phyloP scores from a whole-genome alignment of 2,888 invertebrate genomes.

The Sinhomidia bicolor region DNA sequence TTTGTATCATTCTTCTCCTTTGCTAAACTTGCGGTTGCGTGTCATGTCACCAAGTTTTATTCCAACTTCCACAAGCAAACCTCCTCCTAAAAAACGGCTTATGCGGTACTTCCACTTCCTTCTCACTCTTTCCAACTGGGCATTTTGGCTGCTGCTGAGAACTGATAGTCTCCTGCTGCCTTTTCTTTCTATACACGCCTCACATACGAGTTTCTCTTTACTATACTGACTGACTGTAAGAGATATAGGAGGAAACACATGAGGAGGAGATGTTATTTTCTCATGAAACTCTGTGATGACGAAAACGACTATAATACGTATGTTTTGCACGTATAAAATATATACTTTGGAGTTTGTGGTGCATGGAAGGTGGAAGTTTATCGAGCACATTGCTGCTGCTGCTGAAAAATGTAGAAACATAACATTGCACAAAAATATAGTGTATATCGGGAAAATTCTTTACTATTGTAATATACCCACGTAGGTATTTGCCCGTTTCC shows the following conservation, averaged over 20 bases:
- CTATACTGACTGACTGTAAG: too few relatives aligned
- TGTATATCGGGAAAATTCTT: too few relatives aligned
- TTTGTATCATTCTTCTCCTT: not conserved
- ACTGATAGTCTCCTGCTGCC: not conserved
- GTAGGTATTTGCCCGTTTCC: slow-evolving; percentile 12
- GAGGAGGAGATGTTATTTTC: not conserved
- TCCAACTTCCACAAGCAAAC: slow-evolving; percentile 1
- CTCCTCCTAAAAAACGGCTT: not conserved
- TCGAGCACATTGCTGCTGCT: not conserved
- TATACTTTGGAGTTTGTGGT: not conserved
- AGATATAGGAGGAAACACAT: too few relatives aligned
- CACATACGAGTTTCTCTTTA: too few relatives aligned
- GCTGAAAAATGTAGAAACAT: not conserved
- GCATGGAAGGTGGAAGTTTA: not conserved
- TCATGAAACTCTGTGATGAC: not conserved
- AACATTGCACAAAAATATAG: not conserved
- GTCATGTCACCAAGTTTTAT: slow-evolving; percentile 1
- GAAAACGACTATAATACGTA: not conserved
- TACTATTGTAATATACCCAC: not conserved
- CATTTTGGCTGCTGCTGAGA: not conserved
- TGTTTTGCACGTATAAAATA: not conserved
- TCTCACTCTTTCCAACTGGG: not conserved
- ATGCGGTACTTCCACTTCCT: slow-evolving; percentile 44
- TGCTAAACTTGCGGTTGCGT: slow-evolving; percentile 34
- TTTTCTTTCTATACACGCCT: not conserved